Conservation (phyloP, 2,797 vertebrate genomes). For the Odontamblyopus lacepedii region DNA sequence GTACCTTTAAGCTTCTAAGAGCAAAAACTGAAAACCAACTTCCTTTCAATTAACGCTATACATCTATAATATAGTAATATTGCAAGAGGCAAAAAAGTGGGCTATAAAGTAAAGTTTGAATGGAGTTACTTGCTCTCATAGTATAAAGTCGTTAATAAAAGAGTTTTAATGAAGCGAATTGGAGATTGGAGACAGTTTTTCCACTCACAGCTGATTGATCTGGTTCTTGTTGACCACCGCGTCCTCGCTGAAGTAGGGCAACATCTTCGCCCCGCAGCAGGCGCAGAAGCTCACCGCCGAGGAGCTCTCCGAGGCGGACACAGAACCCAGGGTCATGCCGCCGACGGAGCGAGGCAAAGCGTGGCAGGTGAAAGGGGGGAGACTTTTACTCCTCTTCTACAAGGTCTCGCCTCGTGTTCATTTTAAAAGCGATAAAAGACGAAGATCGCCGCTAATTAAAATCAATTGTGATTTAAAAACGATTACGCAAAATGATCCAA, state of each 20-base stretch:
- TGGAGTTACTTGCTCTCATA: neutral
- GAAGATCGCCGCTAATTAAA: neutral
- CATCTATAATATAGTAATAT: no score
- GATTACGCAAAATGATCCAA: slow-evolving; percentile 4
- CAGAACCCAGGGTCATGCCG: slow-evolving; percentile 82
- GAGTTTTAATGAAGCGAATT: neutral
- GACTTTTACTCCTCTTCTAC: slow-evolving; percentile 40
- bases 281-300: slow-evolving; percentile 76
- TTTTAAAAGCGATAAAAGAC: slow-evolving; percentile 2
- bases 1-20: neutral
- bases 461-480: neutral
- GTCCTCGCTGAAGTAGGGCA: slow-evolving; percentile 89
- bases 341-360: neutral
- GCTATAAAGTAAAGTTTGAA: neutral
- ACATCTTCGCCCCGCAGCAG: slow-evolving; percentile 86
- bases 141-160: no score
- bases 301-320: slow-evolving; percentile 70
- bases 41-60: no score
- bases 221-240: slow-evolving; percentile 88
- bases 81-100: no score
- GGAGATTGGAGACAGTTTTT: no score
- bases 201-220: slow-evolving; percentile 93
- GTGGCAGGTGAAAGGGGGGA: slow-evolving; percentile 20
- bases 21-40: neutral
- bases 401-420: slow-evolving; percentile 30